Base-by-base conservation (phyloP, 2,113 vertebrate genomes). In the Cavia aperea region DNA sequence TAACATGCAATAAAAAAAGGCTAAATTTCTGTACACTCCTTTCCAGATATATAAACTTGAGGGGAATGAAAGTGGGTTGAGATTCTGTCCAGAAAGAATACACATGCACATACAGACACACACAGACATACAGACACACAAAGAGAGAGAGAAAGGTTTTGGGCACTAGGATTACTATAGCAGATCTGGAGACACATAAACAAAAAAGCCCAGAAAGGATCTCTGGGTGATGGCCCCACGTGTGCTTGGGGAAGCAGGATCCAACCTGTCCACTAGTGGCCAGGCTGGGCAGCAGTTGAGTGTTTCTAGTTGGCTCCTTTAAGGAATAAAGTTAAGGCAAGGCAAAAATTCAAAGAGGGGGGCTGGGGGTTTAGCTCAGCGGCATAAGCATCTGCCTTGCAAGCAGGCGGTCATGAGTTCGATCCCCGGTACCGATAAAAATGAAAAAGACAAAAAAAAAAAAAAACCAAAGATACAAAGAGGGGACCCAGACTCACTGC, bases 221-320 rank as follows among this genome's bases (percentile, higher is more conserved):
- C 19, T 31, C 46, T 18, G 56, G 33, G 29, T 15, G 1, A 3
- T 14, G 18, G 62, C 0, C 33, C 46, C 16, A 3, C 11, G 23
- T 4, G 21, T 26, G 26, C n/a, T 66, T 75, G 36, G 82, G 49
- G 21, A 6, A 51, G 19, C 4, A 13, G 31, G 5, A 21, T 36
- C 21, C 49, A 11, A 15, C 29, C 31, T 65, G 63, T 62, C 66
- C 19, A 31, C 89, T 72, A 26, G 29, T 90, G 89, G 23, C 66
- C 26, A n/a, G 26, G 23, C 49, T n/a, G 18, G 21, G 26, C 11
- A 31, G 16, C 36, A 54, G 16, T 1, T 9, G 23, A 63, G 13
- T 33, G 29, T 60, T 72, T 65, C 39, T 46, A 2, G 15, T 66
- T 15, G 5, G 0, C 31, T 63, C 43, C 51, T 49, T 79, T 46